Conservation (phyloP, 2,888 invertebrate species). For the Venusia cambrica region DNA sequence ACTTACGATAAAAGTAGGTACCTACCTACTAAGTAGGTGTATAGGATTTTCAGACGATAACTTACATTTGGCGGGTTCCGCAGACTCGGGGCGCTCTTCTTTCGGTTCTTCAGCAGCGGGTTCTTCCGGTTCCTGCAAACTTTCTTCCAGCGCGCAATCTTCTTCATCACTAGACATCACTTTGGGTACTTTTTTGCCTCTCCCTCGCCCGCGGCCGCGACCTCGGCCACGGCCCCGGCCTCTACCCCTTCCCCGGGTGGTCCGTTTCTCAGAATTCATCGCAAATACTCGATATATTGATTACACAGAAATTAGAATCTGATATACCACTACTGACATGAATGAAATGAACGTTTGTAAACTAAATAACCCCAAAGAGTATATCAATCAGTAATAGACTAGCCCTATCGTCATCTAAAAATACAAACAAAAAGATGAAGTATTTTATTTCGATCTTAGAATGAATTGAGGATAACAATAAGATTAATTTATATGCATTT, state of each 20-base stretch:
- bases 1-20: no score
- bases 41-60: neutral
- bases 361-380: constrained; percentile 27
- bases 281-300: no score
- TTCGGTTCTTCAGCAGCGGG: constrained; percentile 61
- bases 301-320: constrained; percentile 3
- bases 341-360: constrained; percentile 20
- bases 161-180: constrained; percentile 84
- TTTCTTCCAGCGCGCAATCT: constrained; percentile 75
- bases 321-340: no score
- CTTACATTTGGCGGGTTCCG: constrained; percentile 78
- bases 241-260: constrained; percentile 86
- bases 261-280: constrained; percentile 81
- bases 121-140: constrained; percentile 77
- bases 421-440: constrained; percentile 2
- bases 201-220: constrained; percentile 85
- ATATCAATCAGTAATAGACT: no score
- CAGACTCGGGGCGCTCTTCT: constrained; percentile 63
- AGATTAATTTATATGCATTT: no score
- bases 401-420: no score
- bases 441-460: constrained; percentile 3
- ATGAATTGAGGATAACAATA: no score
- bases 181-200: constrained; percentile 88
- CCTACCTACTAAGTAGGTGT: no score
- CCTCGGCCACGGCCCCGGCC: constrained; percentile 90